Base-by-base conservation (phyloP, 2,888 invertebrate genomes). In the Eueremaeus valkanovi region DNA sequence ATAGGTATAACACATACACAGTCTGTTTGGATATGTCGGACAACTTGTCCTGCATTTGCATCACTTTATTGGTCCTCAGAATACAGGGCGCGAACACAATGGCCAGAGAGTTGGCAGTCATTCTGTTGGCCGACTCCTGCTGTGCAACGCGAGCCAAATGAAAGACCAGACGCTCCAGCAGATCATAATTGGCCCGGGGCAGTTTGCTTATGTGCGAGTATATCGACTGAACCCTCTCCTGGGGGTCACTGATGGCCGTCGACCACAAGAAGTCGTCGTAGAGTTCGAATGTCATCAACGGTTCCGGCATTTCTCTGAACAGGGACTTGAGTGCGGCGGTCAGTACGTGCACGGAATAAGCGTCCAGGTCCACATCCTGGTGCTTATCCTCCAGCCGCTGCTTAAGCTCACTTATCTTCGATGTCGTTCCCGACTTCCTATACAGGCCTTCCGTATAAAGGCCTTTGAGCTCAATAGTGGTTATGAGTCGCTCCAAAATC, bases 71-170 rank as follows among this genome's bases (percentile, higher is more conserved):
- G 78, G 94, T 92, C 81, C 95, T 88, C 79, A 96, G 86, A 77
- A 96, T 91, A 84, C 95, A 95, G 70, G 96, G 95, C 61, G 95
- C 95, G 85, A 95, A 96, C 79, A 96, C 93, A 80, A 95, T 94
- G 73, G 95, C 93, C 79, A 96, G 85, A 73, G 93, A 92, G 82
- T 92, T 91, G 0, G 94, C 89, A 75, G 92, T 92, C 96, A 96
- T 96, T 79, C 93, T 86, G 85, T 95, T 96, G 79, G 90, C 90
- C 78, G 90, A 88, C 84, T 95, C 94, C 81, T 92, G 90, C 40
- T 90, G 85, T 0, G 94, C 93, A 24, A 95, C 92, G 81, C 94
- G 86, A 45, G 95, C 93, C 81, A 95, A 85, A 84, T 96, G 96
- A 83, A 95, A 95, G 84, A 95, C 92, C 79, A 96, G 85, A 79